Evolutionary conservation across 2,888 invertebrate genomes (phyloP).

Genomic region (Suillia variegata): DNA sequence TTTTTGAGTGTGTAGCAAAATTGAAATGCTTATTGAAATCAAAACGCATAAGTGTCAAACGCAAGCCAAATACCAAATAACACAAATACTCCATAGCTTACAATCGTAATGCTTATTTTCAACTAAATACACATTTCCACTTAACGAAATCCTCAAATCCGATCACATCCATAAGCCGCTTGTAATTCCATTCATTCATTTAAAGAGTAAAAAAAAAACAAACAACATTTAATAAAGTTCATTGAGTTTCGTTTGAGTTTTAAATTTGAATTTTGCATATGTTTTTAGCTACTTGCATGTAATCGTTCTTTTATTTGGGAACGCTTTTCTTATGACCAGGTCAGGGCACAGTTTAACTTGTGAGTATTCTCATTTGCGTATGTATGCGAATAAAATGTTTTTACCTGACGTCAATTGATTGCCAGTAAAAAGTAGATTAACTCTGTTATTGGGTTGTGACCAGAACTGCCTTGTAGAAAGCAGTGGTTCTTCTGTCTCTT

Average conservation of each 20-base stretch:
- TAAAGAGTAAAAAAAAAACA: neutral
- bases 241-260: constrained; percentile 34
- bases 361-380: too few species aligned
- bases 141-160: constrained; percentile 34
- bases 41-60: too few species aligned
- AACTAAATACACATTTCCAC: neutral
- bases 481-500: too few species aligned
- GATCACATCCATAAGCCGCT: constrained; percentile 44
- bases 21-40: too few species aligned
- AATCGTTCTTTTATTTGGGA: constrained; percentile 48
- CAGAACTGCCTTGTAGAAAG: too few species aligned
- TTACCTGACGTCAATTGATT: neutral
- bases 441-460: constrained; percentile 29
- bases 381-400: too few species aligned
- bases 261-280: constrained; percentile 40
- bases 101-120: too few species aligned
- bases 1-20: too few species aligned
- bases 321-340: constrained; percentile 40
- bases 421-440: constrained; percentile 24
- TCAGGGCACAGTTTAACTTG: constrained; percentile 13
- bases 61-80: too few species aligned
- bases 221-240: constrained; percentile 25
- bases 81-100: too few species aligned
- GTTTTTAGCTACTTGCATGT: constrained; percentile 37
- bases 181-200: constrained; percentile 35